These are phyloP conservation scores for Gobio occitaniae DNA, from an alignment of 2,797 vertebrate species.

Conservation along the genomic window DNA sequence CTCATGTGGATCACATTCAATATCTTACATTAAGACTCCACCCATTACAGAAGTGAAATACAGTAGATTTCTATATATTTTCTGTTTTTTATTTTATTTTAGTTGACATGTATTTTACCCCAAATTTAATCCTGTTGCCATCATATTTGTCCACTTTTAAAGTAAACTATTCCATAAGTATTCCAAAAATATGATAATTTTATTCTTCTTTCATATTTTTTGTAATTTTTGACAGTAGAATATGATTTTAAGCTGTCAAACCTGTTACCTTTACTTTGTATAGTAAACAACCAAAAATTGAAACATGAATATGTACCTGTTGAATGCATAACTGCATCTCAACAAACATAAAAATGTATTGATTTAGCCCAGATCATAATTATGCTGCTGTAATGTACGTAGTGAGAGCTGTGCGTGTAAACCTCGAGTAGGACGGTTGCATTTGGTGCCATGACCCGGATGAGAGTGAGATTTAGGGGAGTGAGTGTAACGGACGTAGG, in stretches of 20 bases:
- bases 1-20: too few species aligned
- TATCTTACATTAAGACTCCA: neutral
- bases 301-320: neutral
- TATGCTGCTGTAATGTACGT: too few species aligned
- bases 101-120: neutral
- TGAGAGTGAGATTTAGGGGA: too few species aligned
- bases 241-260: neutral
- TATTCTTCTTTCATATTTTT: neutral
- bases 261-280: neutral
- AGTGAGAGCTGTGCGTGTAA: too few species aligned
- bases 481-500: too few species aligned
- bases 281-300: neutral
- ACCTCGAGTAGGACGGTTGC: too few species aligned
- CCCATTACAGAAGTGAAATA: neutral
- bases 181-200: neutral
- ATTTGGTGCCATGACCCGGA: too few species aligned
- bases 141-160: neutral
- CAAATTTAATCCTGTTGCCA: neutral
- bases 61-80: neutral
- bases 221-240: neutral
- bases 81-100: too few species aligned
- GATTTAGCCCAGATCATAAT: neutral
- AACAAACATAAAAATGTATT: neutral
- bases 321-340: neutral
- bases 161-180: neutral